Conservation (phyloP, 2,888 invertebrate genomes). For the Dolichopus griseipennis region DNA sequence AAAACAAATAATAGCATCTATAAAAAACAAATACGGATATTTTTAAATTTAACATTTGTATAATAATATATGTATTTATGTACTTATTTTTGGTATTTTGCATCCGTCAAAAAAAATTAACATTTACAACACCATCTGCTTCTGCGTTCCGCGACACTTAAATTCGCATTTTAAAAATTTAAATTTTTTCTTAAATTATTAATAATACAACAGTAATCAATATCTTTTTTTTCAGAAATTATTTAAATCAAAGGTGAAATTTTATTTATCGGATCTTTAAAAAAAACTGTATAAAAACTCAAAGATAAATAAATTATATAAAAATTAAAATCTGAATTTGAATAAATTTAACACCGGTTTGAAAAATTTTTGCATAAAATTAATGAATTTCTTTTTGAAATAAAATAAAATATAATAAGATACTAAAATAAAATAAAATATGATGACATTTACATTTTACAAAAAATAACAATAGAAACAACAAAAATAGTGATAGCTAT, state of each 20-base stretch:
- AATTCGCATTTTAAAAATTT: neutral
- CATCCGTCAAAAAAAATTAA: neutral
- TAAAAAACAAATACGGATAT: neutral
- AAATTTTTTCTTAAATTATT: neutral
- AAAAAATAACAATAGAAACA: neutral
- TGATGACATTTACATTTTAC: neutral
- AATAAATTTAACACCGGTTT: neutral
- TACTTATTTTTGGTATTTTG: neutral
- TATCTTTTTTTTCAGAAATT: neutral
- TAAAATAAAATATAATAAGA: neutral
- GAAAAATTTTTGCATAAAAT: constrained; percentile 1
- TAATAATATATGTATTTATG: neutral
- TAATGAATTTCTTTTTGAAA: neutral
- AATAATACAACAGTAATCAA: neutral
- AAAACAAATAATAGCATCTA: neutral
- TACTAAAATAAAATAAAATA: neutral
- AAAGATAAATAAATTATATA: too few species aligned
- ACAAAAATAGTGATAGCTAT: neutral
- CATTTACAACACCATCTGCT: neutral
- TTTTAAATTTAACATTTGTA: neutral
- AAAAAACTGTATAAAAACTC: too few species aligned
- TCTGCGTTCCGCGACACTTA: neutral
- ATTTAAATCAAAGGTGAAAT: neutral
- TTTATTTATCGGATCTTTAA: neutral
- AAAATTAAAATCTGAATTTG: neutral